Evolutionary conservation across 2,888 invertebrate genomes (phyloP).

Genomic region (Ceramica pisi): DNA sequence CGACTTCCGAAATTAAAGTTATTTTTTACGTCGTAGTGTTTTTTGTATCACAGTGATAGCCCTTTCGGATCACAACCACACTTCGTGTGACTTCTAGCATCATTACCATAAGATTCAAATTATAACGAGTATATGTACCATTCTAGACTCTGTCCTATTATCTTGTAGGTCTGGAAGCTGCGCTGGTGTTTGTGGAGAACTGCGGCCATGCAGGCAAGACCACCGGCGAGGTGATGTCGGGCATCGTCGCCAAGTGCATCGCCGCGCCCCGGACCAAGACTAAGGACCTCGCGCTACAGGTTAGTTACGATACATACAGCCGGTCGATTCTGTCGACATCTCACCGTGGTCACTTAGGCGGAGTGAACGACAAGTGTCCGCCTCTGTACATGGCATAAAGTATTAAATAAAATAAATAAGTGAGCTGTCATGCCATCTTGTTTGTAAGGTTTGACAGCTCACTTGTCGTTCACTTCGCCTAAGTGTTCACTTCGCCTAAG

Average conservation of each 20-base stretch:
- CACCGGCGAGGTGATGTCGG: conserved; percentile 96
- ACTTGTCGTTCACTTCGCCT: too few relatives aligned
- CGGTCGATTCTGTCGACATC: too few relatives aligned
- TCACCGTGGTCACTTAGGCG: too few relatives aligned
- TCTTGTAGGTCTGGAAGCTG: conserved; percentile 93
- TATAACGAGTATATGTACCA: neutral
- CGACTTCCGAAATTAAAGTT: too few relatives aligned
- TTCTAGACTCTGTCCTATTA: neutral
- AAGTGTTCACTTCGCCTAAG: too few relatives aligned
- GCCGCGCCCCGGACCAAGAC: conserved; percentile 97
- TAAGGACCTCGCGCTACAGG: conserved; percentile 96
- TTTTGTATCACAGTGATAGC: neutral
- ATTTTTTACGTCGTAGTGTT: too few relatives aligned
- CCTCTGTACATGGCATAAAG: too few relatives aligned
- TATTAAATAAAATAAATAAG: too few relatives aligned
- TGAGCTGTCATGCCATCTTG: too few relatives aligned
- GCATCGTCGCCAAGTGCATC: conserved; percentile 97
- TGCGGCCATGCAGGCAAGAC: conserved; percentile 96
- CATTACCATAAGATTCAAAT: neutral
- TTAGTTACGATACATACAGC: conserved; percentile 51
- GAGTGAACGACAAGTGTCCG: too few relatives aligned
- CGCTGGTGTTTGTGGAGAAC: conserved; percentile 97
- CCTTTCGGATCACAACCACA: too few relatives aligned
- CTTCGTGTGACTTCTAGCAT: neutral
- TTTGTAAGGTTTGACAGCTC: too few relatives aligned